Base-by-base conservation (phyloP, 2,113 vertebrate species). In the Dipodomys spectabilis region DNA sequence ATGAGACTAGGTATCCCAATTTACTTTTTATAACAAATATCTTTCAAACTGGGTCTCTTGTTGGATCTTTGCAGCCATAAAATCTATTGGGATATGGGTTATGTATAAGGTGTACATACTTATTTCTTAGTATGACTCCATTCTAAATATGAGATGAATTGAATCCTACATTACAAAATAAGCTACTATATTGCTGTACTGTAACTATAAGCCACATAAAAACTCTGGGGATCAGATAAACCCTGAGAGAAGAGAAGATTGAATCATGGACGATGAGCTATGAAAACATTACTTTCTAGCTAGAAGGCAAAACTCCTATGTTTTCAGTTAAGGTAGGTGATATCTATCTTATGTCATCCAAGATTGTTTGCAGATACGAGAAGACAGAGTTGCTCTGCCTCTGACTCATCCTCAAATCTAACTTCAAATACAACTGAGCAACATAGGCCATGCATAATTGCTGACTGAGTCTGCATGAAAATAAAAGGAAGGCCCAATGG, bases 261-360 rank as follows among this genome's bases (percentile, higher is more conserved):
- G 78, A 94, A 35, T 92, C 30, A 74, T 39, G 27, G n/a, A 44
- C 45, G 28, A 88, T 78, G 64, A 83, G 45, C 87, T 93, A 1
- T 86, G 45, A 91, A 93, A 65, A 87, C 49, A 78, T 67, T 68
- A 64, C 68, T 94, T 89, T 90, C 72, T 57, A 86, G 62, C 28
- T 64, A 78, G 67, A 86, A 95, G 74, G 32, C 35, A 84, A 92
- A 93, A 71, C 0, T n/a, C 7, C 20, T 91, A 62, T 32, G 23
- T 85, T 93, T 92, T 73, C 12, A 68, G 19, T 86, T 75, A 92
- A 92, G 53, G 67, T 32, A 49, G 25, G 49, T 87, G 60, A 85
- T 57, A 74, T 82, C 44, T 65, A 49, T 92, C 90, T 45, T 60
- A 32, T 28, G 25, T 35, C 45, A 16, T 91, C 30, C 18, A 69